Evolutionary conservation across 2,113 vertebrate species (phyloP).

Genomic region (Hydrochoerus hydrochaeris): DNA sequence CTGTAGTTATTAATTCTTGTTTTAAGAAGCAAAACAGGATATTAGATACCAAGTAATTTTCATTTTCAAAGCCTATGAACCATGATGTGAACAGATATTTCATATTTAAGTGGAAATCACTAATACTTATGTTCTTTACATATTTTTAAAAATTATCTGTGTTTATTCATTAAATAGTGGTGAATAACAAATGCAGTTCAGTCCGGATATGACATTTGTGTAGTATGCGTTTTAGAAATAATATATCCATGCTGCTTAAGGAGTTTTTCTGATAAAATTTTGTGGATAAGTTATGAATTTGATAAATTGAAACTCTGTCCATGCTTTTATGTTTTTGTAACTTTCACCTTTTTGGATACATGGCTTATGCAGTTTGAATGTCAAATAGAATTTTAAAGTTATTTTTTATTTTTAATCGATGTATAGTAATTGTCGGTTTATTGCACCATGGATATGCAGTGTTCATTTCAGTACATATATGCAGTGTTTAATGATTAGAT

Average conservation of each 20-base stretch:
- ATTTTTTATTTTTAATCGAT: not conserved
- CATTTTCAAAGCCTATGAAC: not conserved
- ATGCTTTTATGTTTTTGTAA: not conserved
- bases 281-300: not conserved
- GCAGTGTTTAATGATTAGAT: not conserved
- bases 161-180: not conserved
- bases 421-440: not conserved
- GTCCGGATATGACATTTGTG: not conserved
- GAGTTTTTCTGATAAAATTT: not conserved
- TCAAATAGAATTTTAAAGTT: not conserved
- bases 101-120: not conserved
- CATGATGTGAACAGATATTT: not conserved
- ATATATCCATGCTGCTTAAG: not conserved
- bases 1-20: not conserved
- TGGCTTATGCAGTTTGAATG: not conserved
- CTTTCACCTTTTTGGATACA: not conserved
- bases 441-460: not conserved
- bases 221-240: constrained; percentile 18
- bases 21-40: not conserved
- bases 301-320: not conserved
- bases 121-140: not conserved
- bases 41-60: not conserved
- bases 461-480: not conserved
- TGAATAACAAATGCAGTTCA: constrained; percentile 7
- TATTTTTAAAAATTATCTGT: not conserved